Base-by-base conservation (phyloP, 1,140 invertebrate species). In the Sarcophaga peregrina region DNA sequence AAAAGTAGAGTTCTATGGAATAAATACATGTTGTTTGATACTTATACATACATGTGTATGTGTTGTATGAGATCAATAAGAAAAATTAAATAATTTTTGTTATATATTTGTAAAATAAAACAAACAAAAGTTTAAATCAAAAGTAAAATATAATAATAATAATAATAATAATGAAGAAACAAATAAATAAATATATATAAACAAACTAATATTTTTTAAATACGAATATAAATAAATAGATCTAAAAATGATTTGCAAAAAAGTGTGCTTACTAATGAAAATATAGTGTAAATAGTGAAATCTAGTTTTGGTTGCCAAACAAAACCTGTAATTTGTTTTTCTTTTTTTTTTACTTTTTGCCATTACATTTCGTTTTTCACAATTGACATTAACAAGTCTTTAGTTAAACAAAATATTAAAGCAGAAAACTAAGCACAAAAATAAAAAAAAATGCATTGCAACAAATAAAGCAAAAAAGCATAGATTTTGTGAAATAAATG, bases 271-370 rank as follows among this genome's bases (percentile, higher is more conserved):
- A 58, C 54, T 37, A 58, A 58, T 58, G 25, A 58, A 13, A n/a
- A 5, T 20, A 25, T 68, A 68, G 62, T 68, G 62, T 25, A 25
- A 68, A 68, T n/a, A 68, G 62, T 68, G 62, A 68, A 68, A 68
- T 68, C 62, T 68, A 58, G 54, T 58, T 58, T 58, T 58, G 54
- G 54, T 58, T 68, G 58, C 52, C 52, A 58, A 37, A 58, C 54
- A 68, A n/a, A n/a, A 68, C 62, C 62, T 20, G 62, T 68, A 68
- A 68, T 68, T 68, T 68, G 17, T 68, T 17, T 68, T 68, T 68
- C 20, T 68, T 20, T 52, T 52, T 9, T 52, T 52, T 10, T 10
- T 52, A 52, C 50, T 10, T 10, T 52, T 52, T 52, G 8, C 5
- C 8, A 52, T 10, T 52, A 10, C 13, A 52, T 10, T 52, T 52